Evolutionary conservation across 1,140 invertebrate species (phyloP), one percentile per base, ranked within the genome.

Genomic region (Pygmarrhopalites habei): DNA sequence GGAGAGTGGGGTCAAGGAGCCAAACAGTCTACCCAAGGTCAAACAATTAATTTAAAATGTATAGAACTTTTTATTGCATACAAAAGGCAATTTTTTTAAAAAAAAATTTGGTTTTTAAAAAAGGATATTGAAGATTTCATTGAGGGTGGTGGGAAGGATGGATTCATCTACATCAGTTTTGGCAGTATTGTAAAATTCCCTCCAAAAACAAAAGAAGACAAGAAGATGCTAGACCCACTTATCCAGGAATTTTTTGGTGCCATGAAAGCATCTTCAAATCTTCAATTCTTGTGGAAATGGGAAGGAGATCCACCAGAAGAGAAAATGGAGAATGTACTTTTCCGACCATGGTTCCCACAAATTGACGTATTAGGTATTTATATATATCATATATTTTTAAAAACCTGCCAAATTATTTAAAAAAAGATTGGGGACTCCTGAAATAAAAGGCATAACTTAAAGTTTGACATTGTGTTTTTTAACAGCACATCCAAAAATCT

Each of bases 111-210:
- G n/a, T n/a, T n/a, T n/a, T n/a, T n/a, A n/a, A n/a, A n/a, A 19
- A 10, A 62, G 56, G 76, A 81, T 60, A 62, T 82, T 5, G 72
- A 78, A 70, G 60, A 71, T 2, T 71, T 77, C 49, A 63, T 82
- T 60, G 12, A 55, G 4, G 72, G 75, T 19, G 46, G 26, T 5
- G 56, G 60, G 2, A 74, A 79, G 1, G 78, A 80, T 44, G 80
- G 80, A 14, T 77, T 76, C 2, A 72, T 83, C 49, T 78, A 78
- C 59, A 79, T 83, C 62, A 79, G 76, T 62, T 71, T 82, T 55
- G 81, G 81, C 21, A 77, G 28, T 77, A 2, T 79, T 28, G 73
- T 81, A 46, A 75, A 79, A 63, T 44, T 55, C 19, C 51, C 51
- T 14, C 29, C 53, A n/a, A n/a, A n/a, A n/a, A n/a, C n/a, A n/a